Base-by-base conservation (phyloP, 2,113 vertebrate species). In the Gobius niger region DNA sequence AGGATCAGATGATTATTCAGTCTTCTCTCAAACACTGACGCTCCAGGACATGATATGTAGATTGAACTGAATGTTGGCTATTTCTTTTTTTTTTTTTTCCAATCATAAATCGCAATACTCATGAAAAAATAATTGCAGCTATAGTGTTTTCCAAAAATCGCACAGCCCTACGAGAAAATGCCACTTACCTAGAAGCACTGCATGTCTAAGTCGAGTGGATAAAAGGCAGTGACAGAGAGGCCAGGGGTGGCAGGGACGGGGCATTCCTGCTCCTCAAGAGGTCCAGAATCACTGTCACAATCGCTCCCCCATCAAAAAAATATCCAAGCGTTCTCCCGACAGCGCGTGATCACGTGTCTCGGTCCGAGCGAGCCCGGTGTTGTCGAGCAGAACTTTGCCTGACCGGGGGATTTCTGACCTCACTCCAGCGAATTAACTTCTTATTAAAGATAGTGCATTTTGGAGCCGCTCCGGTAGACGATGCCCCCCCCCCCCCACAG, bases 211-310 rank as follows among this genome's bases (percentile, higher is more conserved):
- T 82, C 72, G 24, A 52, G 65, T 73, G 71, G 63, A 83, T 85
- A 83, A 89, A 83, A 15, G 47, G 59, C 78, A 80, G 66, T 84
- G 85, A 88, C 88, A 90, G 77, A 86, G 70, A 85, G 87, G 49
- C 71, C 73, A 76, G 68, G 63, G 72, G 80, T 85, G 74, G 78
- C 81, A 78, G 84, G 85, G 76, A 69, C 72, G 49, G 72, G 82
- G 80, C 84, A 86, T 80, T 84, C 75, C 78, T 85, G 73, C 85
- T 87, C 87, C 79, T 82, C 85, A 81, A 63, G 74, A 89, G 79
- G 76, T 78, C 71, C 13, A 79, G 69, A 87, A 82, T 82, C 81
- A 75, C 77, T 82, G 80, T 87, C 88, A 91, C 70, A 84, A 88
- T 78, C 4, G 65, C 77, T 80, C 73, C 80, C 83, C 82, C 65